Conservation (phyloP, 2,113 vertebrate genomes). For the Leucopsar rothschildi region DNA sequence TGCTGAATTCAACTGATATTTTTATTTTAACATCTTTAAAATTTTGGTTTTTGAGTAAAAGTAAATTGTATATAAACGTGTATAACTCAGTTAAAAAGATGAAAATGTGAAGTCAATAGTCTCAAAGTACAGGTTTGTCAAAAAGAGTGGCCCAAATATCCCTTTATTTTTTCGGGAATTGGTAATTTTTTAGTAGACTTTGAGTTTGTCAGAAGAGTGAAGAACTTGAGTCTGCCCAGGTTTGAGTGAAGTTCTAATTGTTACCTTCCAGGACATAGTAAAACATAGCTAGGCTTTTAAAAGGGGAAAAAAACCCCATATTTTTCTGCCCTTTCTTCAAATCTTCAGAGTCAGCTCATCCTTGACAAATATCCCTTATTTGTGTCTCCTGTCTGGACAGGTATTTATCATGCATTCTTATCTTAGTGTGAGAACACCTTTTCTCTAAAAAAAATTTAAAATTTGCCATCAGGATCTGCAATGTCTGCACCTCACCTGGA, state of each 20-base stretch:
- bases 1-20: background rate
- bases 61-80: background rate
- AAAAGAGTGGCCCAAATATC: background rate
- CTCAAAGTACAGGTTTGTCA: background rate
- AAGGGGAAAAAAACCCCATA: accelerated
- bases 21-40: background rate
- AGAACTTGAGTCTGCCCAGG: background rate
- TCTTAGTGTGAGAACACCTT: background rate
- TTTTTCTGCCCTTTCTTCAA: background rate
- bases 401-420: background rate
- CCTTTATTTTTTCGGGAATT: background rate
- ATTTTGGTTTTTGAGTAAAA: background rate
- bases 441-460: accelerated
- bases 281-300: background rate
- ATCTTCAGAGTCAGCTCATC: background rate
- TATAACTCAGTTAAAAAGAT: background rate
- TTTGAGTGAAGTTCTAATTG: background rate
- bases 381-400: background rate
- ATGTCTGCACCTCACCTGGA: background rate
- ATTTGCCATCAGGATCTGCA: accelerated
- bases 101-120: background rate
- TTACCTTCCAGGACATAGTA: background rate
- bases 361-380: background rate
- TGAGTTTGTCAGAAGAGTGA: background rate
- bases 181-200: background rate